Evolutionary conservation across 2,797 vertebrate species (phyloP), one percentile per base, ranked within the genome.

Genomic region (Sebastes steindachneri): DNA sequence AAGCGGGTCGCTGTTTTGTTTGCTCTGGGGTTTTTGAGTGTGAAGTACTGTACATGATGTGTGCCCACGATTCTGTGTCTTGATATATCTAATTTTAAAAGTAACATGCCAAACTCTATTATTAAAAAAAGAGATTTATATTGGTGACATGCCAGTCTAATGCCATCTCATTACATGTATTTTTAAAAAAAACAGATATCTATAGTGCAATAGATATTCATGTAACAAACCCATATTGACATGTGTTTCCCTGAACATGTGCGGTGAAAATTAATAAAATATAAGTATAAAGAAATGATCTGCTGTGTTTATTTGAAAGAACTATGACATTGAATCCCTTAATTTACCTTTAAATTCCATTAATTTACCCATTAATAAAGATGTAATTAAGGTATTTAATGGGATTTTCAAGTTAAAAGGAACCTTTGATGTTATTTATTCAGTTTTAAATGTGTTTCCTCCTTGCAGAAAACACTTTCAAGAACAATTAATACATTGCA

Each of bases 231-330:
- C 85, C 91, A 93, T 93, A 84, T 91, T 90, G 90, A 93, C 92
- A 94, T 92, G 85, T 92, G 91, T 93, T 94, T 92, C 87, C 90
- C 89, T 93, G 83, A 91, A 94, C 87, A 95, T 95, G 92, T 95
- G 91, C 79, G 68, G 91, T 95, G 90, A 92, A 92, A 89, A 94
- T 92, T 83, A 95, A 95, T 94, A 95, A 95, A 95, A 91, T 92
- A 91, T 81, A 82, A 83, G 55, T 87, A 89, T 76, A 88, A 90
- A 87, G 66, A 70, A 78, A 65, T 3, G 9, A 25, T 45, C 28
- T 12, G 3, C 55, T 77, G 84, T 90, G 23, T 73, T 89, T 67
- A 33, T 83, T 89, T 62, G 0, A 59, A 55, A 59, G 2, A 11
- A n/a, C 1, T 9, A 15, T 65, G 15, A 21, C 25, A 37, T 2